Evolutionary conservation across 1,140 invertebrate species (phyloP).

Genomic region (Apolygus lucorum): DNA sequence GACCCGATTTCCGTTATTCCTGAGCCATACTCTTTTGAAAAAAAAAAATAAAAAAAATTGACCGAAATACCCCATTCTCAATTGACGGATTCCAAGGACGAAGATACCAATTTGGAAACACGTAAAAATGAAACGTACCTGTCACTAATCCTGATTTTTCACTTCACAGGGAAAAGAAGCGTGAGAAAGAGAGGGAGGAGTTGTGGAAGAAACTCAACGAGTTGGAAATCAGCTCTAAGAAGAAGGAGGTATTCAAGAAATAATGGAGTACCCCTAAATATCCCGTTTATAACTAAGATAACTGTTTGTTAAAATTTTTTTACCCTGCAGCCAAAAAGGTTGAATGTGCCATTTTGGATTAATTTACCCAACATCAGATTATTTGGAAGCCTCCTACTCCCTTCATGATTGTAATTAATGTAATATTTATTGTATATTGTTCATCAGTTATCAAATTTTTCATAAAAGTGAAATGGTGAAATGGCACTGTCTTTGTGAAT

Average conservation of each 20-base stretch:
- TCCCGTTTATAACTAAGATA: background rate
- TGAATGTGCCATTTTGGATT: conserved; percentile 8
- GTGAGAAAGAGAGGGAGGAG: conserved; percentile 88
- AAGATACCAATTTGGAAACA: too few species aligned
- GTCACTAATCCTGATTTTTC: too few species aligned
- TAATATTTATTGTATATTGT: conserved; percentile 14
- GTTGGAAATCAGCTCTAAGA: conserved; percentile 55
- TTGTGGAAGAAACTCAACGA: conserved; percentile 85
- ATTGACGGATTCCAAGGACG: too few species aligned
- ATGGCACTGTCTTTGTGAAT: background rate
- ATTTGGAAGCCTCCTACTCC: conserved; percentile 5
- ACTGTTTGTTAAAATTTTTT: background rate
- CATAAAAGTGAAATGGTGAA: background rate
- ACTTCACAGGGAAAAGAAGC: conserved; percentile 84
- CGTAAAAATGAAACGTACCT: too few species aligned
- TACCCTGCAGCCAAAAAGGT: background rate
- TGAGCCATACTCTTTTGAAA: too few species aligned
- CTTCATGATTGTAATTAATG: conserved; percentile 11
- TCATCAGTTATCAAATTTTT: background rate
- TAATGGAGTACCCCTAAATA: conserved; percentile 16
- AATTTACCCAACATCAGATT: background rate
- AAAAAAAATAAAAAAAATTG: too few species aligned
- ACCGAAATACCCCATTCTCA: too few species aligned
- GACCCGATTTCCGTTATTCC: too few species aligned
- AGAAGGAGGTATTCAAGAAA: conserved; percentile 30